Conservation (phyloP, 1,140 invertebrate genomes). For the Protaetia brevitarsis region DNA sequence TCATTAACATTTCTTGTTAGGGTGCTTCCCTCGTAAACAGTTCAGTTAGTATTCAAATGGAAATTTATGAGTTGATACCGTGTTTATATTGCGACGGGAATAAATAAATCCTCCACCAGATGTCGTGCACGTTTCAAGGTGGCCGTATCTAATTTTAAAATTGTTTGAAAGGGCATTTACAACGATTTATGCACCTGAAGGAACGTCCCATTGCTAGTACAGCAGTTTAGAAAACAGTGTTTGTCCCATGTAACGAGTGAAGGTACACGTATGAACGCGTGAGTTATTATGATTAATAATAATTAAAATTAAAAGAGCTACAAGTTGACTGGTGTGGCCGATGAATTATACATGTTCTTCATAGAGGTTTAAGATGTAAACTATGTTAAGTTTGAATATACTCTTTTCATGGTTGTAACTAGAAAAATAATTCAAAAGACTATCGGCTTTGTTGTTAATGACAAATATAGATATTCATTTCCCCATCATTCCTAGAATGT, state of each 20-base stretch:
- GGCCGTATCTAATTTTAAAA: not conserved
- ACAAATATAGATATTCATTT: not conserved
- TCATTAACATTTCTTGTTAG: constrained; percentile 22
- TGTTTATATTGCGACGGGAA: not conserved
- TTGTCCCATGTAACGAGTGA: not conserved
- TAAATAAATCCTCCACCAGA: constrained; percentile 6
- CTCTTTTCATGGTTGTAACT: no score
- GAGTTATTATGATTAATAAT: not conserved
- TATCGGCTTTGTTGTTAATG: no score
- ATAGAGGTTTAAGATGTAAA: not conserved
- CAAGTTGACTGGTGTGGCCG: no score
- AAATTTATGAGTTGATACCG: constrained; percentile 12
- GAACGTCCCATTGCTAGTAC: constrained; percentile 5
- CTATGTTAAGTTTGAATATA: not conserved
- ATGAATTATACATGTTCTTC: not conserved
- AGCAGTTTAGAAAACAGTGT: not conserved
- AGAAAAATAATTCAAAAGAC: not conserved
- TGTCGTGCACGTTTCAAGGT: not conserved
- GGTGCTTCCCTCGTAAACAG: constrained; percentile 1
- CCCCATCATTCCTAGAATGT: not conserved
- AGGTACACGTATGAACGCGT: not conserved
- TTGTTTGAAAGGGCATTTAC: constrained; percentile 16
- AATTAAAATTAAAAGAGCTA: no score
- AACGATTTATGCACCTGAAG: constrained; percentile 14
- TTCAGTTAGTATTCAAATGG: constrained; percentile 1